Conservation (phyloP, 2,888 invertebrate genomes). For the Drepana falcataria region DNA sequence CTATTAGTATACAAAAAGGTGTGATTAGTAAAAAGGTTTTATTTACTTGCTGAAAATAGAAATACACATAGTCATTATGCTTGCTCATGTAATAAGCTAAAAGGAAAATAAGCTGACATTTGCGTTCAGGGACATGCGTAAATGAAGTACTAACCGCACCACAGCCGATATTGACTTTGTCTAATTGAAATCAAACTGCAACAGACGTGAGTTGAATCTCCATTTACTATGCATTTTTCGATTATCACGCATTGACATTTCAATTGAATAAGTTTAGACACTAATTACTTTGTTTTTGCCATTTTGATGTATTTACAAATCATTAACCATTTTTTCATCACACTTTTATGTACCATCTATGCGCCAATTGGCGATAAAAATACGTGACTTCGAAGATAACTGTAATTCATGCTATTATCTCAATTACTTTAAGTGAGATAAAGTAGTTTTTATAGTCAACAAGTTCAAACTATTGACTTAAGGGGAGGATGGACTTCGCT, state of each 20-base stretch:
- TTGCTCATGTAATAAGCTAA: too few species aligned
- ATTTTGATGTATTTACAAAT: conserved; percentile 21
- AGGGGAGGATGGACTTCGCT: background rate
- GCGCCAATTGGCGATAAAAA: conserved; percentile 41
- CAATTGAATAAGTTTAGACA: conserved; percentile 4
- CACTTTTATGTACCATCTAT: conserved; percentile 34
- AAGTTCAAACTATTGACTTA: background rate
- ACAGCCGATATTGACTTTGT: conserved; percentile 51
- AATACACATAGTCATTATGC: too few species aligned
- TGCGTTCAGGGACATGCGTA: conserved; percentile 8
- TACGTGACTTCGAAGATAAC: conserved; percentile 29
- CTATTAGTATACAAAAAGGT: too few species aligned
- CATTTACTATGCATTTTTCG: conserved; percentile 13
- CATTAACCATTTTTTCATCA: conserved; percentile 23
- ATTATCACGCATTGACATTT: background rate
- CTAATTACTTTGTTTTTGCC: conserved; percentile 37
- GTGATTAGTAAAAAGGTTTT: too few species aligned
- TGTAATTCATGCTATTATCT: background rate
- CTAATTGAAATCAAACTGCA: conserved; percentile 67
- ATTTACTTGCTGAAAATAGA: too few species aligned
- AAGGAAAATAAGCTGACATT: background rate
- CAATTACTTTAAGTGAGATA: background rate
- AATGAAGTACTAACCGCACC: conserved; percentile 43
- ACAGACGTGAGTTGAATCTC: conserved; percentile 40
- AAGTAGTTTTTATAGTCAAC: background rate